Evolutionary conservation across 2,888 invertebrate species (phyloP).

Genomic region (Chrysolina oricalcia): DNA sequence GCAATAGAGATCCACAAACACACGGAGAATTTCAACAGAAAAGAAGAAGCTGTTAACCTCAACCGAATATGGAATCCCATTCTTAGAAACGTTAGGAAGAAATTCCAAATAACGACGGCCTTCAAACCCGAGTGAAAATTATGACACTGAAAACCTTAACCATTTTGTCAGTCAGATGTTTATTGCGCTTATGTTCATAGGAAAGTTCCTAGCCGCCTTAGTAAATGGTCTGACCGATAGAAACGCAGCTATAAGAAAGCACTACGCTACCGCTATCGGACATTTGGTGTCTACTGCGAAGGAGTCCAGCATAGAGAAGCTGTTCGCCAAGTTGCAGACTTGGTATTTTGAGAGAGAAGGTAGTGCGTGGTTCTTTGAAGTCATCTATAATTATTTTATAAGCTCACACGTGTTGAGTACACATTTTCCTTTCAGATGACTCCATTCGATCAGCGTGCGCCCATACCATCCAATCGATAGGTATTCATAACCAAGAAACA

Average conservation of each 20-base stretch:
- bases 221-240: slow-evolving; percentile 88
- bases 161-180: background rate
- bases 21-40: no score
- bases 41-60: no score
- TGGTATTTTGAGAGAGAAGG: slow-evolving; percentile 83
- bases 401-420: no score
- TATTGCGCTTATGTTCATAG: slow-evolving; percentile 51
- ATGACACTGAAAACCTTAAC: no score
- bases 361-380: slow-evolving; percentile 55
- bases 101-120: no score
- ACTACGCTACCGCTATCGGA: slow-evolving; percentile 88
- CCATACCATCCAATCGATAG: slow-evolving; percentile 85
- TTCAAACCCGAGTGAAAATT: no score
- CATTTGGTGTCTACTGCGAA: slow-evolving; percentile 89
- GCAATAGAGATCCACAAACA: no score
- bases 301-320: slow-evolving; percentile 80
- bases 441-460: slow-evolving; percentile 83
- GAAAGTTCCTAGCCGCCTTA: slow-evolving; percentile 77
- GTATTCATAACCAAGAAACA: slow-evolving; percentile 87
- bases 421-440: slow-evolving; percentile 75
- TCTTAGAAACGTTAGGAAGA: no score
- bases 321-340: slow-evolving; percentile 76
- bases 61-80: no score
- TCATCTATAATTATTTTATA: no score
- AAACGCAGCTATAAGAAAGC: slow-evolving; percentile 87